A percentile compares a stretch with the other conserved stretches of the same genome.
phyloP scores from a whole-genome alignment of 2,888 invertebrate genomes.

The Capitulum mitella region DNA sequence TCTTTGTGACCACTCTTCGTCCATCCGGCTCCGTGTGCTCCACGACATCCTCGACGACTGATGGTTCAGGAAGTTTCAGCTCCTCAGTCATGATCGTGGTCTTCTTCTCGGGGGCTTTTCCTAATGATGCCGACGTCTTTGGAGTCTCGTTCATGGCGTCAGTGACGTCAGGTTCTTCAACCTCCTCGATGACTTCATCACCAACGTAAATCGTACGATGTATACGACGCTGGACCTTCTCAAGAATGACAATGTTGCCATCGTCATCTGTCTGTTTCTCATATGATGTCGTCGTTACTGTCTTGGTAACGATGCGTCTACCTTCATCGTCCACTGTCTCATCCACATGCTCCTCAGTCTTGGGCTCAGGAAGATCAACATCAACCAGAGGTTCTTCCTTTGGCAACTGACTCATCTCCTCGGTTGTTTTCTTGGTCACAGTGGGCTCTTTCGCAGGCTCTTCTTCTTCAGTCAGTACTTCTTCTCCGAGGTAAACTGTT shows the following conservation, averaged over 20 bases:
- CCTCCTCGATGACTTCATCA: neutral
- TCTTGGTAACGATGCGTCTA: neutral
- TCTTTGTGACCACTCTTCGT: neutral
- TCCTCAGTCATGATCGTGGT: neutral
- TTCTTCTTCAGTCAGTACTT: neutral
- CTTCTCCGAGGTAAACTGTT: neutral
- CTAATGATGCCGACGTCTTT: too few species aligned
- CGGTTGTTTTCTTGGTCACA: neutral
- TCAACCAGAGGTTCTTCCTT: neutral
- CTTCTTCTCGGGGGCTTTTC: too few species aligned
- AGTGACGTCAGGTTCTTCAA: neutral
- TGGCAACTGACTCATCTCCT: too few species aligned
- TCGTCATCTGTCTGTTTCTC: neutral
- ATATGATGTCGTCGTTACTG: neutral
- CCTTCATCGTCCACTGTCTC: neutral
- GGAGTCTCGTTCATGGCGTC: too few species aligned
- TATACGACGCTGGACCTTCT: neutral
- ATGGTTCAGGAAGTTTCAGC: neutral
- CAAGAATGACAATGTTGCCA: neutral
- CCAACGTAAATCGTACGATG: neutral
- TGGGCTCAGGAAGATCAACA: neutral
- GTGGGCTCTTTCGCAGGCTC: neutral
- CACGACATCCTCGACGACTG: neutral
- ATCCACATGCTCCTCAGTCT: neutral
- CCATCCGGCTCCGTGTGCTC: neutral